phyloP scores from a whole-genome alignment of 2,888 invertebrate species.

The Deladenus siricidicola region DNA sequence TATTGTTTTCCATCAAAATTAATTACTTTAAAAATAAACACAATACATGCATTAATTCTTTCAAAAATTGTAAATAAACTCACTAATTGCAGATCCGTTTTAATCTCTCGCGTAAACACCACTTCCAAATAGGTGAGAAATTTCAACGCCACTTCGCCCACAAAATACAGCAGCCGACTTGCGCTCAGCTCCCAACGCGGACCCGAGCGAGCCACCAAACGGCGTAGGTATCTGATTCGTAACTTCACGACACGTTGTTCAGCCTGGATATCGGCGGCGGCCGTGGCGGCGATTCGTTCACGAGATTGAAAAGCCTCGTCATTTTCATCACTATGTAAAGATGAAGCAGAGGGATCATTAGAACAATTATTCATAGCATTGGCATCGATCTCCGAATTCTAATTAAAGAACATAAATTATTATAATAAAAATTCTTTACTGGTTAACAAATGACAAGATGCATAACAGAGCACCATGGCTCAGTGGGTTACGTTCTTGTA shows the following conservation, averaged over 20 bases:
- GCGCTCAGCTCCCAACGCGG: constrained; percentile 6
- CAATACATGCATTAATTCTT: background rate
- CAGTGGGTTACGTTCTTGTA: no score
- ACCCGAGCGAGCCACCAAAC: background rate
- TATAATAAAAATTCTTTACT: no score
- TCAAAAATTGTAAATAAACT: background rate
- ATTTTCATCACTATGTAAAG: background rate
- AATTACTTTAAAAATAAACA: background rate
- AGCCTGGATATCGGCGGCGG: background rate
- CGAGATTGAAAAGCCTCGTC: background rate
- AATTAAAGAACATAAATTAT: no score
- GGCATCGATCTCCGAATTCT: no score
- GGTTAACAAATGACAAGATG: no score
- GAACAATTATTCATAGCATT: no score
- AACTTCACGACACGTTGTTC: background rate
- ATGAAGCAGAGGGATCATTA: no score
- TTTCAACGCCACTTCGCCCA: constrained; percentile 18
- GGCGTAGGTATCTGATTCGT: background rate
- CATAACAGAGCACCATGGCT: no score
- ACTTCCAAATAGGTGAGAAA: constrained; percentile 17
- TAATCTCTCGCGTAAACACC: constrained; percentile 13
- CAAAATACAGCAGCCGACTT: constrained; percentile 13
- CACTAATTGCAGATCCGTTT: constrained; percentile 6
- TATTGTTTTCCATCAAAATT: background rate
- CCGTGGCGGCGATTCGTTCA: background rate